These are phyloP conservation scores for Homarus americanus DNA, from an alignment of 1,140 invertebrate species.

Conservation along the genomic window DNA sequence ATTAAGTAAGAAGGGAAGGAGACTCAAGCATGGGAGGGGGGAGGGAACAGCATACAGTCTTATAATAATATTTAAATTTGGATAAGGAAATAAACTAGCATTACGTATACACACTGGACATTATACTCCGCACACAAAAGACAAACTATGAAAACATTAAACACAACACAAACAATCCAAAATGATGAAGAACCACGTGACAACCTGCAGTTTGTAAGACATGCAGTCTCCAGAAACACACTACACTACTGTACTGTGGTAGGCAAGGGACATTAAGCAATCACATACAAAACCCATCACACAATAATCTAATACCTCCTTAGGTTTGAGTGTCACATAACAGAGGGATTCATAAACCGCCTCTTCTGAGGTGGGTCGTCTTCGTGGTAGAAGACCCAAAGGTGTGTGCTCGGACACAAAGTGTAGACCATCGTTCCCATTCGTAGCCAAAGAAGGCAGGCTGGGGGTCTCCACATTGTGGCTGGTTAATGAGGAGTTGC, in stretches of 20 bases:
- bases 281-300: constrained; percentile 16
- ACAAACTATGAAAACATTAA: not conserved
- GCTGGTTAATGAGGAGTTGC: constrained; percentile 31
- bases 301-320: constrained; percentile 54
- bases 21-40: not conserved
- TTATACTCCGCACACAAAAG: not conserved
- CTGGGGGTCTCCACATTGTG: constrained; percentile 52
- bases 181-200: not conserved
- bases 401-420: constrained; percentile 25
- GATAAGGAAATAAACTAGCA: not conserved
- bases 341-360: constrained; percentile 65
- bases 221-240: not conserved
- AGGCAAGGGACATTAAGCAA: constrained; percentile 8
- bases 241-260: too few species aligned
- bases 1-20: not conserved
- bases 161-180: not conserved
- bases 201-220: not conserved
- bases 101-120: not conserved
- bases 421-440: constrained; percentile 27
- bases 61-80: not conserved
- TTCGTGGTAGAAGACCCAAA: constrained; percentile 45
- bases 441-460: constrained; percentile 28
- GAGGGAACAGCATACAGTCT: not conserved
- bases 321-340: constrained; percentile 66
- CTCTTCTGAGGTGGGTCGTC: constrained; percentile 51